These are phyloP conservation scores for Lagopus leucura DNA, from an alignment of 2,113 vertebrate species.

Conservation along the genomic window DNA sequence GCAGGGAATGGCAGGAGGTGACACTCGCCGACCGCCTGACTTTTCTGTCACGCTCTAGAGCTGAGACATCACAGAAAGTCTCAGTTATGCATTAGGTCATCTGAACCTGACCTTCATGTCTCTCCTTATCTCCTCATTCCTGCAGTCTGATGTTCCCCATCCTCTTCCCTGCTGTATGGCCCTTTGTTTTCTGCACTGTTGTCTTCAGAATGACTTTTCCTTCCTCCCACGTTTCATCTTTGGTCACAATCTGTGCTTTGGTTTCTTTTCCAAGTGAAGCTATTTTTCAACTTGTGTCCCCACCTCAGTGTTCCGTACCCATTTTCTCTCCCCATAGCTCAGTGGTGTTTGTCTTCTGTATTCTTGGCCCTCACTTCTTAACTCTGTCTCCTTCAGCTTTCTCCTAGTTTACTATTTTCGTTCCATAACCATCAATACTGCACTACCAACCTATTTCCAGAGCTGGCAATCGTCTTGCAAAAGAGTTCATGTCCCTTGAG, in stretches of 20 bases:
- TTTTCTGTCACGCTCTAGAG: not conserved
- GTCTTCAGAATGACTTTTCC: not conserved
- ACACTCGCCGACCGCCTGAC: not conserved
- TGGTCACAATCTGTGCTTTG: not conserved
- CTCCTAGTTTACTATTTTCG: not conserved
- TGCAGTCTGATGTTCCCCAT: not conserved
- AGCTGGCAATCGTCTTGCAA: not conserved
- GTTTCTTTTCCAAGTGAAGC: not conserved
- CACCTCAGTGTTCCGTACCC: not conserved
- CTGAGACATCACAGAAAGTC: not conserved
- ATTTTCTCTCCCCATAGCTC: not conserved
- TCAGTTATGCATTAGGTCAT: not conserved
- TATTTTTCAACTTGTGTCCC: not conserved
- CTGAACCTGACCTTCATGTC: not conserved
- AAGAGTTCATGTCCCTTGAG: not conserved
- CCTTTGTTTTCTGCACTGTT: not conserved
- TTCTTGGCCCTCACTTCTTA: not conserved
- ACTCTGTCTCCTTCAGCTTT: not conserved
- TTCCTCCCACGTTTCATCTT: not conserved
- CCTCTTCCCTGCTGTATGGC: not conserved
- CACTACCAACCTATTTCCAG: not conserved
- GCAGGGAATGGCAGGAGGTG: not conserved
- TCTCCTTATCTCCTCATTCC: constrained; percentile 7
- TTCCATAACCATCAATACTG: not conserved
- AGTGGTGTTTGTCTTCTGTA: not conserved